Conservation (phyloP, 2,888 invertebrate species). For the Junonia oenone region DNA sequence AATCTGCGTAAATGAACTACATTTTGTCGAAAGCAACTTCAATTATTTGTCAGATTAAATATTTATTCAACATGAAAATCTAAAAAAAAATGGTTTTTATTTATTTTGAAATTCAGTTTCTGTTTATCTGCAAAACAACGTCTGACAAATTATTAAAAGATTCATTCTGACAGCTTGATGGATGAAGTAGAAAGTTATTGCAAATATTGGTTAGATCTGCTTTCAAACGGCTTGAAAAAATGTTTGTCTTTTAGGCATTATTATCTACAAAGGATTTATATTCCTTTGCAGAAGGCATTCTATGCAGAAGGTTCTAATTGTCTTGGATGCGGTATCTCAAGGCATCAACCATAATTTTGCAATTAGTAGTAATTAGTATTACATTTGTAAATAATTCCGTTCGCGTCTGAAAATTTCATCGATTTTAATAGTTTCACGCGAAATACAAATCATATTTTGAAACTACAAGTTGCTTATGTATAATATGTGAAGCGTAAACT, state of each 20-base stretch:
- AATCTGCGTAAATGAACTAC: not conserved
- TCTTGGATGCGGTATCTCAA: no score
- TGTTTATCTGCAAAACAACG: slow-evolving; percentile 9
- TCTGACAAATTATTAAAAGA: slow-evolving; percentile 10
- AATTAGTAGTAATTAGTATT: no score
- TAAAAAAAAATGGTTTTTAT: not conserved
- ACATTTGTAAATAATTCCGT: no score
- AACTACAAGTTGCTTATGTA: no score
- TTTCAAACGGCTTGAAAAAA: not conserved
- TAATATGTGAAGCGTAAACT: no score
- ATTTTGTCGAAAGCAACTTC: not conserved
- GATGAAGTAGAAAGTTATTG: slow-evolving; percentile 8
- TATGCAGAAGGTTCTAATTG: no score
- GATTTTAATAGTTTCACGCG: no score
- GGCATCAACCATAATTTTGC: no score
- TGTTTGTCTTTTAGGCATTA: not conserved
- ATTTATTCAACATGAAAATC: not conserved
- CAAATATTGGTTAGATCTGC: slow-evolving; percentile 1
- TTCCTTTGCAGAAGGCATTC: no score
- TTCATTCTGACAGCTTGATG: slow-evolving; percentile 21
- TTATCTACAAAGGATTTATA: no score
- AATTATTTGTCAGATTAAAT: not conserved
- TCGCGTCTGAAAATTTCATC: no score
- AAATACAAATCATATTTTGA: no score
- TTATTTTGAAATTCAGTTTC: slow-evolving; percentile 12